Percentiles rank a stretch among this genome's conserved stretches.
phyloP scores from a whole-genome alignment of 2,888 invertebrate genomes.

The Habroteleia sp. region DNA sequence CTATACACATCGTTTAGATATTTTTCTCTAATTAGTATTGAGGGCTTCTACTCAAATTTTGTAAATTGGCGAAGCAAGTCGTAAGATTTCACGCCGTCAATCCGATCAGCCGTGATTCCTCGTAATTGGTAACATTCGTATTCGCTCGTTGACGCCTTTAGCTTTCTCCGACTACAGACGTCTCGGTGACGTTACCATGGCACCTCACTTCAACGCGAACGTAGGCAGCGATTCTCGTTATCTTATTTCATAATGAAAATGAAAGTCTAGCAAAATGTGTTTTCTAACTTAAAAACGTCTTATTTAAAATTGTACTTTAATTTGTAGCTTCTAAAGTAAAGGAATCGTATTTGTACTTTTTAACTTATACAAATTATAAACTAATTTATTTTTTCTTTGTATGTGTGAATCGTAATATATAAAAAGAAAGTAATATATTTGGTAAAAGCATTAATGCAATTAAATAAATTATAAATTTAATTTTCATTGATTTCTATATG shows the following conservation, averaged over 20 bases:
- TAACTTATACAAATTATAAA: too few species aligned
- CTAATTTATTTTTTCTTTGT: too few species aligned
- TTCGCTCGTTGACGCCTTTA: constrained; percentile 63
- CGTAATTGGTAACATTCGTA: constrained; percentile 72
- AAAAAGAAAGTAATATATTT: too few species aligned
- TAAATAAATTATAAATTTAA: too few species aligned
- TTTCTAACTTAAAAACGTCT: too few species aligned
- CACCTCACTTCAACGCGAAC: constrained; percentile 39
- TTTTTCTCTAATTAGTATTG: constrained; percentile 53
- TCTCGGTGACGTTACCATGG: constrained; percentile 64
- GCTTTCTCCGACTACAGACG: constrained; percentile 64
- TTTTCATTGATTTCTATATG: too few species aligned
- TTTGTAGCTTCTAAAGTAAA: too few species aligned
- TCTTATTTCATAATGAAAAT: constrained; percentile 58
- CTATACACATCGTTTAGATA: constrained; percentile 18
- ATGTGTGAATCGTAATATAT: too few species aligned
- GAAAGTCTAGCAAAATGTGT: constrained; percentile 43
- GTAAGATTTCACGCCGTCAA: constrained; percentile 68
- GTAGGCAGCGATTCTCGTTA: constrained; percentile 47
- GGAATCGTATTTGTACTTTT: too few species aligned
- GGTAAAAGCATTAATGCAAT: too few species aligned
- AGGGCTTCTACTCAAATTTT: constrained; percentile 51
- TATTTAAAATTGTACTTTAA: too few species aligned
- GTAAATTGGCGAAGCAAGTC: constrained; percentile 57
- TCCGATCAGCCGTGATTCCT: constrained; percentile 71